Percentiles rank a stretch among this genome's conserved stretches.
These are phyloP conservation scores for Itoplectis maculator DNA, from an alignment of 2,888 invertebrate species.

Conservation along the genomic window DNA sequence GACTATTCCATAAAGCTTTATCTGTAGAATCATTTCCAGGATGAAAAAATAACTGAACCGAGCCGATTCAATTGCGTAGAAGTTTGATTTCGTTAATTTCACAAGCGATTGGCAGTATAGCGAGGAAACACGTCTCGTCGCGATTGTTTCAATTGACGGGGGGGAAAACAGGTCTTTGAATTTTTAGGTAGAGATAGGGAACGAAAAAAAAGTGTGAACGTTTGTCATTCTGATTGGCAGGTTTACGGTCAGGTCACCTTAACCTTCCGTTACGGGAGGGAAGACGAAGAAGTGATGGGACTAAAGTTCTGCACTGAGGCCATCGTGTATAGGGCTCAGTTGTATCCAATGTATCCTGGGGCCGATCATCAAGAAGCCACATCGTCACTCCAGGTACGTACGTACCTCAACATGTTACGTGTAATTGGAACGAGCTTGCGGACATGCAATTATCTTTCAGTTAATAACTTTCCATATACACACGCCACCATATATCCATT, in stretches of 20 bases:
- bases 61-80: background rate
- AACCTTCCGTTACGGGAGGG: conserved; percentile 98
- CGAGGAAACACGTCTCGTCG: background rate
- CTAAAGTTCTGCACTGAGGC: conserved; percentile 99
- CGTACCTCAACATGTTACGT: conserved; percentile 4
- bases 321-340: conserved; percentile 95
- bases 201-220: conserved; percentile 19
- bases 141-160: background rate
- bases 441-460: conserved; percentile 43
- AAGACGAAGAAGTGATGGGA: conserved; percentile 99
- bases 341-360: conserved; percentile 89
- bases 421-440: conserved; percentile 33
- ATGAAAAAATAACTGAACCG: background rate
- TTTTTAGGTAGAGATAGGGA: background rate
- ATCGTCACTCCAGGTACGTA: conserved; percentile 91
- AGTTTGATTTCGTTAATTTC: conserved; percentile 22
- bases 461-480: conserved; percentile 27
- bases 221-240: conserved; percentile 74
- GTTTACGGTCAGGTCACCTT: conserved; percentile 94
- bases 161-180: background rate
- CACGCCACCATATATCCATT: conserved; percentile 21
- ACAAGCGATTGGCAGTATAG: background rate
- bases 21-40: background rate
- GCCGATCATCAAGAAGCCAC: conserved; percentile 86
- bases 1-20: conserved; percentile 13